Evolutionary conservation across 2,113 vertebrate genomes (phyloP).

Genomic region (Thymallus thymallus): DNA sequence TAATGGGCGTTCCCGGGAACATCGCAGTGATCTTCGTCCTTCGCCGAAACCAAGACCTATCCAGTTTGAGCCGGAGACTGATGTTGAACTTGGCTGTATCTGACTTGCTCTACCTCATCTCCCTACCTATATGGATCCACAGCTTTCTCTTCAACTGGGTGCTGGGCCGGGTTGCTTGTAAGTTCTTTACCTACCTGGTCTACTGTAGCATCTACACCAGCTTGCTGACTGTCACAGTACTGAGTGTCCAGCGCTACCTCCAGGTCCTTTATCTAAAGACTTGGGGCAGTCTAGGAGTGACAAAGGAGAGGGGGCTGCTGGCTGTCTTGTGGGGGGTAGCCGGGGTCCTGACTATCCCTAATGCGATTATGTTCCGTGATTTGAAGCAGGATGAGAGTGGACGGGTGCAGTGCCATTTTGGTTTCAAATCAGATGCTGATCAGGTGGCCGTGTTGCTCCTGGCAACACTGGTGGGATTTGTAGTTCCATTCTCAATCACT

Average conservation of each 20-base stretch:
- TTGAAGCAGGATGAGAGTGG: no score
- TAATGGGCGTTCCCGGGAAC: constrained; percentile 70
- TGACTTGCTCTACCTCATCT: constrained; percentile 67
- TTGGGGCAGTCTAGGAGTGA: constrained; percentile 47
- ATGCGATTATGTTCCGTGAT: constrained; percentile 36
- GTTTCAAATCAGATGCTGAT: constrained; percentile 42
- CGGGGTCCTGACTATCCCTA: constrained; percentile 34
- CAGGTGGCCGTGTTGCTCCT: constrained; percentile 38
- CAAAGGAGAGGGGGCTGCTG: constrained; percentile 36
- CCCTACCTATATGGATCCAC: constrained; percentile 73
- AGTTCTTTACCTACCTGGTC: constrained; percentile 53
- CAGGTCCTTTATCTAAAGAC: constrained; percentile 60
- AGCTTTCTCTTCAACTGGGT: neutral
- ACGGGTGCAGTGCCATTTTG: neutral
- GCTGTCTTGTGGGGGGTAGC: constrained; percentile 37
- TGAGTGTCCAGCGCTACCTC: constrained; percentile 65
- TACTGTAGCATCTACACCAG: constrained; percentile 68
- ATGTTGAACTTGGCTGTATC: constrained; percentile 71
- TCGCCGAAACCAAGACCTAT: constrained; percentile 51
- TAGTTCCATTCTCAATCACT: constrained; percentile 67
- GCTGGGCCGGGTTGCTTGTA: constrained; percentile 53
- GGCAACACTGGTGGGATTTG: constrained; percentile 66
- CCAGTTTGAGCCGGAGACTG: constrained; percentile 59
- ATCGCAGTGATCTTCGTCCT: constrained; percentile 61
- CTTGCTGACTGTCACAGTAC: constrained; percentile 63